Base-by-base conservation (phyloP, 30 jellyfish, hydroid and myxozoan species). In the Pseudorhiza aurosa region DNA sequence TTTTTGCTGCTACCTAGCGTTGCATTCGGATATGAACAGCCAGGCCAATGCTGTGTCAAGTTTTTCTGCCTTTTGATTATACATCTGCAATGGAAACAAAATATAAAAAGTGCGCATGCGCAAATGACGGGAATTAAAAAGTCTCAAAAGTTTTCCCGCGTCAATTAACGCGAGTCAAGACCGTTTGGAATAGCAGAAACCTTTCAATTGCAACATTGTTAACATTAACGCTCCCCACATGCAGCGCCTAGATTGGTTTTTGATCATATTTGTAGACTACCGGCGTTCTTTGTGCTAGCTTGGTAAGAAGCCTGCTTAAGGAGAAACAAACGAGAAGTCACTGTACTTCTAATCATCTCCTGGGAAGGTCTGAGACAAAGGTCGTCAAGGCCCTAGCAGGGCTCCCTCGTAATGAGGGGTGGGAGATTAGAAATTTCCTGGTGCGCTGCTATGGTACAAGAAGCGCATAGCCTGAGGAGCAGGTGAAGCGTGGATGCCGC, bases 361-460 rank as follows among this genome's bases (percentile, higher is more conserved):
- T 72, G 95, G 95, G 95, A 84, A 84, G 95, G 95, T 84, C 95
- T 84, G 95, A 84, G 95, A 84, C 88, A 63, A 72, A 71, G 95
- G 95, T 55, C 82, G 29, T 27, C 57, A 68, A 84, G 37, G 88
- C 65, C n/a, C 95, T 70, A 84, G 95, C 88, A 84, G 95, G 95
- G 81, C 75, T 63, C 84, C 73, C 80, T 49, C 57, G 60, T 84
- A 84, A 71, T 1, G 83, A 47, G 88, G 86, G 83, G 88, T 84
- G 95, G 88, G 87, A 19, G 75, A 84, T 49, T 72, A 84, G 95
- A 84, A 84, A 84, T 3, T 68, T 65, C 91, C 91, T 80, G 91
- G 91, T 42, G 69, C 29, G 37, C 28, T 40, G 77, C 70, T 2
- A 58, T 36, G 77, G 95, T 88, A 72, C 81, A 73, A 84, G 95